Evolutionary conservation across 2,113 vertebrate genomes (phyloP).

Genomic region (Ochotona princeps): DNA sequence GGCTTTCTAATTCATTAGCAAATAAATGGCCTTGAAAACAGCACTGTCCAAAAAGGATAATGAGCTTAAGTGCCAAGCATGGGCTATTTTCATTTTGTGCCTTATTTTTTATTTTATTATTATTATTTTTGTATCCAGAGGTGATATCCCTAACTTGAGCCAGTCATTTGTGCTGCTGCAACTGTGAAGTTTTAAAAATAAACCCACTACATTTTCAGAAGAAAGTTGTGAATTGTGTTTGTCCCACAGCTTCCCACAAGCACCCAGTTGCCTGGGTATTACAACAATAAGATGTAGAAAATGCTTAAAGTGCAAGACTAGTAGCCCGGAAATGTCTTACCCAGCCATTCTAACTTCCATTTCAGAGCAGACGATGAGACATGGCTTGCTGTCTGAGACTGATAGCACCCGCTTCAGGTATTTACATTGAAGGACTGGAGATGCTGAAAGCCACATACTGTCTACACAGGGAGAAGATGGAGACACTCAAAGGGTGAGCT

Average conservation of each 20-base stretch:
- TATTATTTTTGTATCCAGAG: neutral
- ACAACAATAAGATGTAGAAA: neutral
- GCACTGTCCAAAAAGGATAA: neutral
- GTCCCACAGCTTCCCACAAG: conserved; percentile 14
- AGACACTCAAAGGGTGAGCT: conserved; percentile 35
- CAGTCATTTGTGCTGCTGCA: neutral
- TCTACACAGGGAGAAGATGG: conserved; percentile 45
- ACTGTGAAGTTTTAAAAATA: conserved; percentile 54
- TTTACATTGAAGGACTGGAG: conserved; percentile 44
- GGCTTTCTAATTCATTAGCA: conserved; percentile 18
- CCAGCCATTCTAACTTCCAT: neutral
- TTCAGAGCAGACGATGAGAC: conserved; percentile 17
- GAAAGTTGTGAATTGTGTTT: conserved; percentile 29
- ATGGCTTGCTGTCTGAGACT: conserved; percentile 49
- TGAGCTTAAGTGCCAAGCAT: neutral
- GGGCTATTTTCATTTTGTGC: neutral
- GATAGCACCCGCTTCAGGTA: conserved; percentile 16
- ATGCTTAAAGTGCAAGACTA: neutral
- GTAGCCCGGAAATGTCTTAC: neutral
- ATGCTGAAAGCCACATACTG: conserved; percentile 34
- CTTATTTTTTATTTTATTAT: neutral
- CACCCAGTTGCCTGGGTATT: neutral
- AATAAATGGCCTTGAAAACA: neutral
- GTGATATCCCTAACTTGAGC: neutral
- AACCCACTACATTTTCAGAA: conserved; percentile 43